Base-by-base conservation (phyloP, 2,113 vertebrate species). In the Gallinago media region DNA sequence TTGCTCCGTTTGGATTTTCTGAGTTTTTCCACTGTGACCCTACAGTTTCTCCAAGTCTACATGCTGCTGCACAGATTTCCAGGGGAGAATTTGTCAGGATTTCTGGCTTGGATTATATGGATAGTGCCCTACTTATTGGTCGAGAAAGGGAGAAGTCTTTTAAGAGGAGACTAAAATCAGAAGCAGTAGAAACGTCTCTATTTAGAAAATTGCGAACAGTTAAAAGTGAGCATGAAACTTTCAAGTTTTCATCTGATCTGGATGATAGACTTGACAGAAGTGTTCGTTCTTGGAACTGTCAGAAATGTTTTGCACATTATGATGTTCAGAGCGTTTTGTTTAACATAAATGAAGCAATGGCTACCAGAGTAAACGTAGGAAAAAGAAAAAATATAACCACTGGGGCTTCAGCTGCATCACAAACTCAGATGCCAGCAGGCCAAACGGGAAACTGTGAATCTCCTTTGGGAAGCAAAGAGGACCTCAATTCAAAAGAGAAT, bases 261-360 rank as follows among this genome's bases (percentile, higher is more conserved):
- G 99, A 99, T 5, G 99, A 99, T 32, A 98, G 98, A 32, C 97
- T 98, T 19, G 98, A 98, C 71, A 98, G 97, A 84, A 97, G 78
- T 7, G 19, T 96, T n/a, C 98, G 97, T 56, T 97, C 98, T 3
- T 98, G 99, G 96, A 99, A 98, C 83, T 99, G 99, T 76, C 99
- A 99, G 82, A 99, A 99, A 93, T 99, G 99, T 96, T 99, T 99
- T 79, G 98, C 99, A 34, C 99, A 99, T 96, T 99, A 99, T 9
- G 99, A 99, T 47, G 99, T 99, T 75, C 99, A 99, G 98, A 99
- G 99, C 32, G 96, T 99, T 79, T 98, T 99, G 96, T 99, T 99
- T 96, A 99, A 99, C 91, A 99, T 99, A 94, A 99, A 99, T 4
- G 99, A 99, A 94, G 99, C 99, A 2, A 98, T 99, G 97, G 99